Evolutionary conservation across 2,797 vertebrate species (phyloP).

Genomic region (Chelmon rostratus): DNA sequence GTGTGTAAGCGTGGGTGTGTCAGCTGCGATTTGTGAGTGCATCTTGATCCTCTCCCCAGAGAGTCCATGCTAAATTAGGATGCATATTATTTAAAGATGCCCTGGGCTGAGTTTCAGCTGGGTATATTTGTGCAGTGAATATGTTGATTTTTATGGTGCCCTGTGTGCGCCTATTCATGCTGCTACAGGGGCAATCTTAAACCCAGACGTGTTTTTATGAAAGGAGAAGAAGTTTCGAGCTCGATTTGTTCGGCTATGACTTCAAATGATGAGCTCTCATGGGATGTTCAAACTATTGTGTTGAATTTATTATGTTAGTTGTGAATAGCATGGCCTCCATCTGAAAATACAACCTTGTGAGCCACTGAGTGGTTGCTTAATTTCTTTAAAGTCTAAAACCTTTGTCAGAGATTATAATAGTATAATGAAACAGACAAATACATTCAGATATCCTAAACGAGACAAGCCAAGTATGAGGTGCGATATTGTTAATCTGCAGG

Average conservation of each 20-base stretch:
- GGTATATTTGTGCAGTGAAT: conserved; percentile 72
- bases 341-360: conserved; percentile 26
- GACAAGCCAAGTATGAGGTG: no score
- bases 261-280: conserved; percentile 45
- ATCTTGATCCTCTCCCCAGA: conserved; percentile 75
- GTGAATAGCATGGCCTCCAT: conserved; percentile 2
- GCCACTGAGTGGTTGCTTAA: not conserved
- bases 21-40: conserved; percentile 75
- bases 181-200: conserved; percentile 50
- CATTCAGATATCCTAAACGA: not conserved
- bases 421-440: not conserved
- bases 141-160: conserved; percentile 69
- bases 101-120: conserved; percentile 75
- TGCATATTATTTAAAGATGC: conserved; percentile 83
- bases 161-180: conserved; percentile 48
- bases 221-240: conserved; percentile 46
- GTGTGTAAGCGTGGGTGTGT: conserved; percentile 68
- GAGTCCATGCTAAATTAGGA: conserved; percentile 78
- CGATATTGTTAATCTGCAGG: no score
- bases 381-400: not conserved
- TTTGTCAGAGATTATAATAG: not conserved
- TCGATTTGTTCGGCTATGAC: conserved; percentile 36
- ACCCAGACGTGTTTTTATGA: conserved; percentile 53
- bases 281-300: conserved; percentile 29
- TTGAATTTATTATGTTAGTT: conserved; percentile 23